phyloP scores from a whole-genome alignment of 2,888 invertebrate genomes.

The Suillia variegata region DNA sequence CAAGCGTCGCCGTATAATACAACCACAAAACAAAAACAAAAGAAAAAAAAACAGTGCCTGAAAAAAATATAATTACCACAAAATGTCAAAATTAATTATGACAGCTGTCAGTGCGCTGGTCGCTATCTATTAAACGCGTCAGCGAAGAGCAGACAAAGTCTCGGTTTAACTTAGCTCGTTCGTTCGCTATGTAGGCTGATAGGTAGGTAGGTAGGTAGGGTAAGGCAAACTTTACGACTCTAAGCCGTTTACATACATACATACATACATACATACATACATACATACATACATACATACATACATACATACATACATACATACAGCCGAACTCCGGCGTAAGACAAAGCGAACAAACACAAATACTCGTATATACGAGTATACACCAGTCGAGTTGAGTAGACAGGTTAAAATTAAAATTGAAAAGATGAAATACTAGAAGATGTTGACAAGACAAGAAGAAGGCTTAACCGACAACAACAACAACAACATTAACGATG shows the following conservation, averaged over 20 bases:
- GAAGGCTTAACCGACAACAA: constrained; percentile 28
- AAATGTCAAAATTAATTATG: constrained; percentile 61
- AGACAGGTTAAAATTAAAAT: constrained; percentile 15
- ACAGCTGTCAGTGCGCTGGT: constrained; percentile 59
- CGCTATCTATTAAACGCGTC: constrained; percentile 7
- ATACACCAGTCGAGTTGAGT: no score
- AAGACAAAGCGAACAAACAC: no score
- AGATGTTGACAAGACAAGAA: constrained; percentile 38
- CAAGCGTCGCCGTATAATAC: background rate
- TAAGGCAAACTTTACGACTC: no score
- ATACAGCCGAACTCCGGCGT: no score
- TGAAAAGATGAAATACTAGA: constrained; percentile 34
- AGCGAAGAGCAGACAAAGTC: background rate
- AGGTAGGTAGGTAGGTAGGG: no score
- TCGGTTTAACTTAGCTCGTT: no score
- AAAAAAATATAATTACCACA: constrained; percentile 56
- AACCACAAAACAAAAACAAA: constrained; percentile 7
- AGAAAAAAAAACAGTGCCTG: constrained; percentile 18
- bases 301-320: no score
- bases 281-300: no score
- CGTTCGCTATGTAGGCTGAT: no score
- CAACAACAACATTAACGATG: constrained; percentile 20
- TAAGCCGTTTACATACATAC: no score
- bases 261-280: no score
- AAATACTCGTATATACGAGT: no score